Evolutionary conservation across 2,113 vertebrate species (phyloP).

Genomic region (Ophiodon elongatus): DNA sequence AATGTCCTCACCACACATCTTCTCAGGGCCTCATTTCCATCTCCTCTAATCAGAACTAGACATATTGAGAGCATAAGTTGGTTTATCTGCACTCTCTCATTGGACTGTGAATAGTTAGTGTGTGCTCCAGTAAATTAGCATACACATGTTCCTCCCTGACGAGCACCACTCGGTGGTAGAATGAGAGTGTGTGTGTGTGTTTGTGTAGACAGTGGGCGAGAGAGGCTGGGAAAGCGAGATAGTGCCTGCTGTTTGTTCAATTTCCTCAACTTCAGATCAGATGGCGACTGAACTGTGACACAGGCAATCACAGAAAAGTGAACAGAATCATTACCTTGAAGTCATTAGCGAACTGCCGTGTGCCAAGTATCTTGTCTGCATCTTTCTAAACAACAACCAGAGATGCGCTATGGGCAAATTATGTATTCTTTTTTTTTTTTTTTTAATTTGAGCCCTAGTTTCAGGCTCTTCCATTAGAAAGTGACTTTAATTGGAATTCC

Average conservation of each 20-base stretch:
- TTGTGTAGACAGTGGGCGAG: slow-evolving; percentile 25
- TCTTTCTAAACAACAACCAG: slow-evolving; percentile 18
- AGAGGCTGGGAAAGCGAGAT: slow-evolving; percentile 66
- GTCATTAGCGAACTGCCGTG: slow-evolving; percentile 29
- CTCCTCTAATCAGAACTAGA: slow-evolving; percentile 71
- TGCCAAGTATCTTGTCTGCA: slow-evolving; percentile 34
- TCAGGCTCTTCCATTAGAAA: not conserved
- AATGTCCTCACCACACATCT: slow-evolving; percentile 43
- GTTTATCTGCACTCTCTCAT: slow-evolving; percentile 73
- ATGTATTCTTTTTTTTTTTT: slow-evolving; percentile 15
- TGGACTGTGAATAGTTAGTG: slow-evolving; percentile 63
- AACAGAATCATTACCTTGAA: slow-evolving; percentile 56
- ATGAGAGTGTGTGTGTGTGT: slow-evolving; percentile 32
- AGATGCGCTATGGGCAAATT: not conserved
- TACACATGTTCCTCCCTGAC: slow-evolving; percentile 62
- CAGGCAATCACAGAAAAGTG: slow-evolving; percentile 60
- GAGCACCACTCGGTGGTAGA: slow-evolving; percentile 56
- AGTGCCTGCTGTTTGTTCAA: slow-evolving; percentile 73
- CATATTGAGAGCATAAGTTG: slow-evolving; percentile 61
- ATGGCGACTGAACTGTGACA: slow-evolving; percentile 70
- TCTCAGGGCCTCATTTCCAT: slow-evolving; percentile 62
- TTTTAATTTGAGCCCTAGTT: not conserved
- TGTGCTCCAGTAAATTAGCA: slow-evolving; percentile 63
- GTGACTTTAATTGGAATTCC: not conserved
- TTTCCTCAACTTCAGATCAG: slow-evolving; percentile 75